Evolutionary conservation across 2,888 invertebrate genomes (phyloP).

Genomic region (Nomada ruficornis): DNA sequence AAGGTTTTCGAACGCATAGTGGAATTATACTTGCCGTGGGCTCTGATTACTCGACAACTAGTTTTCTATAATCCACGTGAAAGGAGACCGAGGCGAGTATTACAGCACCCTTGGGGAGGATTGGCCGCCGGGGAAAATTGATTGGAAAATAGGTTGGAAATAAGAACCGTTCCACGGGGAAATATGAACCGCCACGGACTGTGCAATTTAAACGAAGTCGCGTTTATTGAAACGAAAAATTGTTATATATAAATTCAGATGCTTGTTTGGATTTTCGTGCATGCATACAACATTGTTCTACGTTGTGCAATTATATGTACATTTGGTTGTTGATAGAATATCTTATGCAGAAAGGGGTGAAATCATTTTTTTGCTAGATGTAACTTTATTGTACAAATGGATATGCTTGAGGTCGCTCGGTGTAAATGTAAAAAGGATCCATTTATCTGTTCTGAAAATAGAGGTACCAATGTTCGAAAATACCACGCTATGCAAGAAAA

Average conservation of each 20-base stretch:
- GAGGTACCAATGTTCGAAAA: too few species aligned
- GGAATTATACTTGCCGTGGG: slow-evolving; percentile 1
- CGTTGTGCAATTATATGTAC: too few species aligned
- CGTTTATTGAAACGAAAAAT: slow-evolving; percentile 1
- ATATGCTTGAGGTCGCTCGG: too few species aligned
- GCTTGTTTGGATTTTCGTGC: background rate
- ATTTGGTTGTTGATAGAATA: too few species aligned
- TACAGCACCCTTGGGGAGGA: background rate
- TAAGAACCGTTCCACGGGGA: slow-evolving; percentile 18
- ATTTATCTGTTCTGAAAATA: too few species aligned
- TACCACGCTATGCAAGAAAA: too few species aligned
- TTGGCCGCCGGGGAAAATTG: slow-evolving; percentile 14
- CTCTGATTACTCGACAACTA: slow-evolving; percentile 17
- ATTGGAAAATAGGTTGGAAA: slow-evolving; percentile 31
- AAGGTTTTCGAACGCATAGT: background rate
- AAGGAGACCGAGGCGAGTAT: slow-evolving; percentile 11
- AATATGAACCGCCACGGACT: slow-evolving; percentile 12
- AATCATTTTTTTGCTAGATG: too few species aligned
- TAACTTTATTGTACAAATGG: too few species aligned
- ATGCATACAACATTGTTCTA: too few species aligned
- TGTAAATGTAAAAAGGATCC: too few species aligned
- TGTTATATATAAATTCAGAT: slow-evolving; percentile 1
- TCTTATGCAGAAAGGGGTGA: too few species aligned
- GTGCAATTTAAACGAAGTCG: slow-evolving; percentile 20
- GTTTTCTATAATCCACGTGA: slow-evolving; percentile 14